Percentiles rank a stretch among this genome's conserved stretches.
Conservation (phyloP, 2,888 invertebrate species). For the Incurvaria masculella region DNA sequence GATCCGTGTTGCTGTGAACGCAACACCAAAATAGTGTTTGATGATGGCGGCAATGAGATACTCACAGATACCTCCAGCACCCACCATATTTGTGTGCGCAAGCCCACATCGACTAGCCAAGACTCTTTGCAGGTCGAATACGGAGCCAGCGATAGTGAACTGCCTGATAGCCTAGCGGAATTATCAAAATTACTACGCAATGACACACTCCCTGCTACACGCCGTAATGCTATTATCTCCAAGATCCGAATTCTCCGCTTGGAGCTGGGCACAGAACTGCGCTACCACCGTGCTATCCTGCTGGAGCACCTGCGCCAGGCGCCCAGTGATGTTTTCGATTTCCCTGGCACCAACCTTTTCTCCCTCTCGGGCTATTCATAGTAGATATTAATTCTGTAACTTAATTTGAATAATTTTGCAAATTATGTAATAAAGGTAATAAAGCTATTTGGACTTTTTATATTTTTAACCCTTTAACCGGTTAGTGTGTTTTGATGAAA, state of each 20-base stretch:
- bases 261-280: constrained; percentile 28
- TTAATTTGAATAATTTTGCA: no score
- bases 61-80: background rate
- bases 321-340: constrained; percentile 31
- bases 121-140: constrained; percentile 27
- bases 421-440: no score
- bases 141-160: constrained; percentile 19
- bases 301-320: constrained; percentile 31
- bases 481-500: no score
- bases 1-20: constrained; percentile 27
- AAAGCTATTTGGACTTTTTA: no score
- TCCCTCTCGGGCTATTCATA: constrained; percentile 30
- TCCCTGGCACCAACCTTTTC: constrained; percentile 38
- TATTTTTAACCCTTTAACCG: no score
- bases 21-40: constrained; percentile 39
- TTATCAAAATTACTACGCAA: constrained; percentile 27
- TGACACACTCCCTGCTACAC: constrained; percentile 21
- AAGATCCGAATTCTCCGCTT: constrained; percentile 29
- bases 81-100: constrained; percentile 29
- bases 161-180: constrained; percentile 29
- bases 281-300: constrained; percentile 28
- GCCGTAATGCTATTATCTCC: constrained; percentile 29
- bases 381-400: no score
- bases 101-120: constrained; percentile 4
- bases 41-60: constrained; percentile 34